Evolutionary conservation across 2,888 invertebrate genomes (phyloP).

Genomic region (Eristalis arbustorum): DNA sequence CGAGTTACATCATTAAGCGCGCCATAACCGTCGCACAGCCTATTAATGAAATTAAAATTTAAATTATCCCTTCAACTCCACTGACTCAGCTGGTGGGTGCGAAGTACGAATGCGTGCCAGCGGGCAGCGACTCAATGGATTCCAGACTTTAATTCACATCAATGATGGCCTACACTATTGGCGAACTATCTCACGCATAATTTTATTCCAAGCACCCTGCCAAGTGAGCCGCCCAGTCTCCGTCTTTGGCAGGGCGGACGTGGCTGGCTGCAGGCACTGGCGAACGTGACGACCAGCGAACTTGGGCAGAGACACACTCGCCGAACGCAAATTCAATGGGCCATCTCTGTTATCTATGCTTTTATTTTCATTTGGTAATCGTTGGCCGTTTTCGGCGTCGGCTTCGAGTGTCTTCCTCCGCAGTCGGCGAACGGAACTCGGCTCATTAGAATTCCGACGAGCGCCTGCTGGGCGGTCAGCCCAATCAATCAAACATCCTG

Average conservation of each 20-base stretch:
- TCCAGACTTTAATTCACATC: slow-evolving; percentile 32
- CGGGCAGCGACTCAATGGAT: slow-evolving; percentile 1
- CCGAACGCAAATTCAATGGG: slow-evolving; percentile 1
- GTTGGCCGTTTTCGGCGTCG: slow-evolving; percentile 7
- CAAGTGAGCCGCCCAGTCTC: slow-evolving; percentile 11
- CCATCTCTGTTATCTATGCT: slow-evolving; percentile 9
- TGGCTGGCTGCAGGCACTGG: neutral
- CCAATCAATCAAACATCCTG: slow-evolving; percentile 56
- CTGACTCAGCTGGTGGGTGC: neutral
- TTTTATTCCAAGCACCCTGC: slow-evolving; percentile 49
- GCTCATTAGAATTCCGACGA: slow-evolving; percentile 44
- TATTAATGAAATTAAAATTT: slow-evolving; percentile 51
- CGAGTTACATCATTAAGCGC: slow-evolving; percentile 36
- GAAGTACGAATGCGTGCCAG: slow-evolving; percentile 2
- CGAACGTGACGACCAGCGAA: neutral
- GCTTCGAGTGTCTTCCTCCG: neutral
- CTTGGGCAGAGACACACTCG: neutral
- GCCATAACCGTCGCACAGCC: slow-evolving; percentile 47
- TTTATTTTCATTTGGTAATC: slow-evolving; percentile 47
- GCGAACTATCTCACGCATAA: slow-evolving; percentile 51
- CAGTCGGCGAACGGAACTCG: slow-evolving; percentile 24
- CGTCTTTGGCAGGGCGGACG: neutral
- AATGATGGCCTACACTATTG: slow-evolving; percentile 25
- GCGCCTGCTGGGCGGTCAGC: slow-evolving; percentile 44
- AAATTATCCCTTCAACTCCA: slow-evolving; percentile 11